Percentiles rank a stretch among this genome's conserved stretches.
Conservation (phyloP, 2,113 vertebrate genomes). For the Pedionomus torquatus region DNA sequence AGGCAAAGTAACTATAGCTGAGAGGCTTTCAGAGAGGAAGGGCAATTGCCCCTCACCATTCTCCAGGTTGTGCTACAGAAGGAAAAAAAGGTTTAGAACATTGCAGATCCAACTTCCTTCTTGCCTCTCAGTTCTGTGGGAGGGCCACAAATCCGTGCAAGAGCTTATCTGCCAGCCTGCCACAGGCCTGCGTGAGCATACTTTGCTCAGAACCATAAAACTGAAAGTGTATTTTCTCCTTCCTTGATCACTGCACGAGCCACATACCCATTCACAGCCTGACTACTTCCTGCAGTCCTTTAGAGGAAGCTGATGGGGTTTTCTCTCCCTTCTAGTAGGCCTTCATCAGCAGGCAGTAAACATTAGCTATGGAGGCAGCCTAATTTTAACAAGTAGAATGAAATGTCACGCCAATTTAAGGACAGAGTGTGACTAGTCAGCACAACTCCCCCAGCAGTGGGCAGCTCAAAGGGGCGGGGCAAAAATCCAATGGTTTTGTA, state of each 20-base stretch:
- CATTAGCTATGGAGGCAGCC: neutral
- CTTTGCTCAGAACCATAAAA: neutral
- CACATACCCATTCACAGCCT: neutral
- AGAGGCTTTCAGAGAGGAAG: neutral
- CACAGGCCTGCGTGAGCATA: rapidly evolving
- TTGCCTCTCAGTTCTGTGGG: neutral
- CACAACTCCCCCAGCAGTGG: neutral
- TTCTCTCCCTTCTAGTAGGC: neutral
- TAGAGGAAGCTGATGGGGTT: neutral
- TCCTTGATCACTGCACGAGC: neutral
- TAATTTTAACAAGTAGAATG: neutral
- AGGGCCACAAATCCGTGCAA: rapidly evolving
- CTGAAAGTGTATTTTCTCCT: neutral
- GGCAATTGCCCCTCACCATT: neutral
- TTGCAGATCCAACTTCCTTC: neutral
- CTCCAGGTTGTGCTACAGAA: neutral
- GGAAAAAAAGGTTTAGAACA: neutral
- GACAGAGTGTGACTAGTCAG: neutral
- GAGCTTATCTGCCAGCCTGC: neutral
- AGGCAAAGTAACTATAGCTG: neutral
- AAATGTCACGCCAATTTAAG: neutral
- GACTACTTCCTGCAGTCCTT: neutral
- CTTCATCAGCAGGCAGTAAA: neutral
- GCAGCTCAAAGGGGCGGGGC: neutral
- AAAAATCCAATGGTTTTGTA: neutral